A percentile compares a stretch with the other conserved stretches of the same genome.
phyloP scores from a whole-genome alignment of 2,113 vertebrate species.

The Hemiscyllium ocellatum region DNA sequence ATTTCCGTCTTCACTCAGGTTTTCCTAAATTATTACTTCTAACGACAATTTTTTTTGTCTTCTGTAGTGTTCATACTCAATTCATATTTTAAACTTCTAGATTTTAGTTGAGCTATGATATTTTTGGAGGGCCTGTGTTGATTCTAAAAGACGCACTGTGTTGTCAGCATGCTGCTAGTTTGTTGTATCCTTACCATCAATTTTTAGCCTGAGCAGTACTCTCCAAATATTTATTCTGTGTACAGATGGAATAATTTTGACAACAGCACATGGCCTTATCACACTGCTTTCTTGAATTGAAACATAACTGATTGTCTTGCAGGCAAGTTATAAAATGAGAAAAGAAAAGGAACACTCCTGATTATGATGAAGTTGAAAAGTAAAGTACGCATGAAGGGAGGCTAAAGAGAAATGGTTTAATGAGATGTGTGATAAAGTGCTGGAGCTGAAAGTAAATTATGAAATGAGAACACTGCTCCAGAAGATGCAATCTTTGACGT shows the following conservation, averaged over 20 bases:
- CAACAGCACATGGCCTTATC: background rate
- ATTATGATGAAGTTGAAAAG: background rate
- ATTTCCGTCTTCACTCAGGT: no score
- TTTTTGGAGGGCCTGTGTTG: no score
- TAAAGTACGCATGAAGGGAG: background rate
- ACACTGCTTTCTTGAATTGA: background rate
- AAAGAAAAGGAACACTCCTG: background rate
- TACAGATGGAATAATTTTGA: background rate
- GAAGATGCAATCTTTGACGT: background rate
- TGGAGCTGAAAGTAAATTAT: background rate
- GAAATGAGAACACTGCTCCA: background rate
- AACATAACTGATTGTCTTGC: background rate
- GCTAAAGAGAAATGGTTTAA: background rate
- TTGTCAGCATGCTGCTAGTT: no score
- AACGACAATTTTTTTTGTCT: no score
- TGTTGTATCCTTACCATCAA: no score
- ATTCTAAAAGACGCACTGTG: no score
- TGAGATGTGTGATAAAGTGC: background rate
- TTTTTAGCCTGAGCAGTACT: background rate
- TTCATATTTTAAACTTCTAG: no score
- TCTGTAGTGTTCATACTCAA: no score
- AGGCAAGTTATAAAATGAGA: background rate
- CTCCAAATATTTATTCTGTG: no score
- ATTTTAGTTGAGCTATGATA: no score
- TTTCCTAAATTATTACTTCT: no score